phyloP scores from a whole-genome alignment of 2,797 vertebrate species.

The Sciaenops ocellatus region DNA sequence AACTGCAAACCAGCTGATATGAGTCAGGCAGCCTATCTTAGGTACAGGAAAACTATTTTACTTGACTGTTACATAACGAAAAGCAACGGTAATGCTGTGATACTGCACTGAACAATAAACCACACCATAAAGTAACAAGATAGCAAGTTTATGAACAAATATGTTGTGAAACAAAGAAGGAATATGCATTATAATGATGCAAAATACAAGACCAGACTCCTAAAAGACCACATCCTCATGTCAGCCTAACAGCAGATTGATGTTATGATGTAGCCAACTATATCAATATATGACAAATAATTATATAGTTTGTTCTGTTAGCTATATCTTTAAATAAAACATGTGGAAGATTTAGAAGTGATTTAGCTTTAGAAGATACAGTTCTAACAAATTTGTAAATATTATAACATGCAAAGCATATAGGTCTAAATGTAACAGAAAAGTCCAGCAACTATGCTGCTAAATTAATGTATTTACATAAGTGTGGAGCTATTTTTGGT shows the following conservation, averaged over 20 bases:
- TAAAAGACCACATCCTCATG: not conserved
- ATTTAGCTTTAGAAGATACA: not conserved
- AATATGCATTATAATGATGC: not conserved
- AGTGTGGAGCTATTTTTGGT: not conserved
- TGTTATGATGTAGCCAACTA: not conserved
- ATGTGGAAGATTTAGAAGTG: no score
- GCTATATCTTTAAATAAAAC: not conserved
- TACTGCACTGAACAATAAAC: not conserved
- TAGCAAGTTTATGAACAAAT: not conserved
- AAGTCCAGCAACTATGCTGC: not conserved
- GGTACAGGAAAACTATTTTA: constrained; percentile 20
- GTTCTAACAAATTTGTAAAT: not conserved
- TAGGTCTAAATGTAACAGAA: not conserved
- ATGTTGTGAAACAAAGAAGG: not conserved
- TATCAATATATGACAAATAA: not conserved
- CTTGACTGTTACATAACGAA: constrained; percentile 38
- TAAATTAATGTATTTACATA: not conserved
- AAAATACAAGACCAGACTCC: not conserved
- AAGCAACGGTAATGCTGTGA: constrained; percentile 4
- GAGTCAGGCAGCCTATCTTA: constrained; percentile 59
- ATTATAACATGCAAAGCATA: not conserved
- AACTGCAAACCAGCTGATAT: constrained; percentile 47
- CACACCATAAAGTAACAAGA: not conserved
- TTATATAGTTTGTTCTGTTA: not conserved
- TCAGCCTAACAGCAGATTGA: not conserved